phyloP scores from a whole-genome alignment of 1,140 invertebrate genomes.

The Scaptomyza hsui region DNA sequence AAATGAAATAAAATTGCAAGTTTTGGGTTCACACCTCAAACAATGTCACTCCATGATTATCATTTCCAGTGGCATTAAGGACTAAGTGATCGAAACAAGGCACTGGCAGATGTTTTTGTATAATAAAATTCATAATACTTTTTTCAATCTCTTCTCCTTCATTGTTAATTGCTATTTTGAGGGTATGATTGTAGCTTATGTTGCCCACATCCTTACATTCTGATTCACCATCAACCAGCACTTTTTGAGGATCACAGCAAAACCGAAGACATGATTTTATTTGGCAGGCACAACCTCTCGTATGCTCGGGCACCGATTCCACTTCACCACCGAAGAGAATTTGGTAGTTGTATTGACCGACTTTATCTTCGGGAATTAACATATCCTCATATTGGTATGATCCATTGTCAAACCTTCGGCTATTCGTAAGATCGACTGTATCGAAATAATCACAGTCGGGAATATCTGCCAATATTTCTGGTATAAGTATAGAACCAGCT shows the following conservation, averaged over 20 bases:
- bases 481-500: not conserved
- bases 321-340: not conserved
- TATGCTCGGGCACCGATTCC: constrained; percentile 32
- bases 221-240: not conserved
- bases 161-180: constrained; percentile 43
- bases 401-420: constrained; percentile 38
- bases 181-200: constrained; percentile 4
- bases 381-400: constrained; percentile 50
- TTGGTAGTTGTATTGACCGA: constrained; percentile 40
- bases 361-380: constrained; percentile 44
- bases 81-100: constrained; percentile 31
- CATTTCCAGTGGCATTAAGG: not conserved
- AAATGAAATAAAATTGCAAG: not conserved
- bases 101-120: constrained; percentile 42
- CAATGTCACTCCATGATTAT: constrained; percentile 38
- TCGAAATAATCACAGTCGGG: constrained; percentile 44
- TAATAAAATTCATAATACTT: constrained; percentile 31
- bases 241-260: constrained; percentile 44
- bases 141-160: constrained; percentile 1
- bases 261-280: constrained; percentile 51
- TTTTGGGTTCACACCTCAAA: constrained; percentile 41
- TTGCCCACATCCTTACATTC: constrained; percentile 9
- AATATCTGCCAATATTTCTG: constrained; percentile 25
- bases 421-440: too few species aligned
- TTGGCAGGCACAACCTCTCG: constrained; percentile 57